These are phyloP conservation scores for Ariolimax columbianus DNA, from an alignment of 2,888 invertebrate species.

Conservation along the genomic window DNA sequence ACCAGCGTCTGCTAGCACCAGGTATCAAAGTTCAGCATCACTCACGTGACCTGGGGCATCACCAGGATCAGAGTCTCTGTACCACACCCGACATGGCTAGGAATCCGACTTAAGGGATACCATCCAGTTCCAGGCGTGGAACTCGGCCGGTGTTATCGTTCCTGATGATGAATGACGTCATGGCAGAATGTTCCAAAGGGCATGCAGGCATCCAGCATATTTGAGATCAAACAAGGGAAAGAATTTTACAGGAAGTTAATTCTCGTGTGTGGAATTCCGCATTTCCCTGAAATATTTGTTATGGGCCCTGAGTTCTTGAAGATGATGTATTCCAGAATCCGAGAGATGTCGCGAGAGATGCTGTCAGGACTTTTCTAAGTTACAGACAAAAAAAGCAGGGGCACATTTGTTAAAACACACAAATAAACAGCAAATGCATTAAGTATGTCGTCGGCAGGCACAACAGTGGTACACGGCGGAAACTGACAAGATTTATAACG, in stretches of 20 bases:
- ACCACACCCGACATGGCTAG: neutral
- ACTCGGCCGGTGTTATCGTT: neutral
- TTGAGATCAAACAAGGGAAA: neutral
- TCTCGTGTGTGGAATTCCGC: neutral
- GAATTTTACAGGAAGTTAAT: neutral
- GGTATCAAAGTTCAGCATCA: slow-evolving; percentile 26
- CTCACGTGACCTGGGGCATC: neutral
- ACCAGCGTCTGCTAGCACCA: neutral
- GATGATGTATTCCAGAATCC: no score
- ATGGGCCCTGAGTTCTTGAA: neutral
- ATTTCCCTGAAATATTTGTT: neutral
- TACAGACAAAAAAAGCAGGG: no score
- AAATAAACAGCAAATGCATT: no score
- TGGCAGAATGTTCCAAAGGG: neutral
- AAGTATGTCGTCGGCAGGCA: no score
- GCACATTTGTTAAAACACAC: no score
- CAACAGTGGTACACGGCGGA: no score
- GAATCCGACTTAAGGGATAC: slow-evolving; percentile 5
- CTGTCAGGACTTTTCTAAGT: no score
- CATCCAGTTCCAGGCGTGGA: slow-evolving; percentile 22
- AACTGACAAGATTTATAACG: no score
- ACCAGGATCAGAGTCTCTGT: neutral
- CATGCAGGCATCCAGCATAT: neutral
- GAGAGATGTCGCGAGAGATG: no score
- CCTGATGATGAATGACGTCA: slow-evolving; percentile 18